Conservation (phyloP, 2,888 invertebrate species). For the Marasmarcha lunaedactyla region DNA sequence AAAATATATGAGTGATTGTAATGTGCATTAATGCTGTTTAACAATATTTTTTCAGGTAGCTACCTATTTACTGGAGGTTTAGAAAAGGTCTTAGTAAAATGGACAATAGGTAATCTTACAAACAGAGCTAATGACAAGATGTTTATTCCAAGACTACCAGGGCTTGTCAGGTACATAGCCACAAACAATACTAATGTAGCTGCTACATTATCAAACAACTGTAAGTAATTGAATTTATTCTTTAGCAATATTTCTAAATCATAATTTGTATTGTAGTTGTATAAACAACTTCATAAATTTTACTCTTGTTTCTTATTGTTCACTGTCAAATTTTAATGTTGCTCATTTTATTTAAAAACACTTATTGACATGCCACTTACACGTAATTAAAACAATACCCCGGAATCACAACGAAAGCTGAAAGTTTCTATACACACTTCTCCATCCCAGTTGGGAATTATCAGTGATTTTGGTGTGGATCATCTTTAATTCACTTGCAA, state of each 20-base stretch:
- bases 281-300: neutral
- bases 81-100: constrained; percentile 58
- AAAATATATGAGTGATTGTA: too few relatives aligned
- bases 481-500: too few relatives aligned
- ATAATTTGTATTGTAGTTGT: neutral
- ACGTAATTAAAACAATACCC: too few relatives aligned
- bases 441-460: too few relatives aligned
- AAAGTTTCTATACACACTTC: too few relatives aligned
- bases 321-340: too few relatives aligned
- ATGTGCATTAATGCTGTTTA: too few relatives aligned
- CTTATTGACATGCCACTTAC: too few relatives aligned
- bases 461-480: too few relatives aligned
- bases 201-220: constrained; percentile 49
- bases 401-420: too few relatives aligned
- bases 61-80: constrained; percentile 55
- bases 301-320: too few relatives aligned
- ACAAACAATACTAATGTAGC: constrained; percentile 44
- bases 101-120: constrained; percentile 45
- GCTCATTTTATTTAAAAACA: too few relatives aligned
- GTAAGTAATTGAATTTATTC: constrained; percentile 30
- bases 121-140: constrained; percentile 39
- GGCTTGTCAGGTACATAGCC: constrained; percentile 42
- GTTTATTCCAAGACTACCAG: constrained; percentile 55
- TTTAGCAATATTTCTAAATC: neutral
- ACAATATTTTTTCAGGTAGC: constrained; percentile 41